Percentiles rank a stretch among this genome's conserved stretches.
phyloP scores from a whole-genome alignment of 2,888 invertebrate genomes.

The Lepetodrilus schrolli region DNA sequence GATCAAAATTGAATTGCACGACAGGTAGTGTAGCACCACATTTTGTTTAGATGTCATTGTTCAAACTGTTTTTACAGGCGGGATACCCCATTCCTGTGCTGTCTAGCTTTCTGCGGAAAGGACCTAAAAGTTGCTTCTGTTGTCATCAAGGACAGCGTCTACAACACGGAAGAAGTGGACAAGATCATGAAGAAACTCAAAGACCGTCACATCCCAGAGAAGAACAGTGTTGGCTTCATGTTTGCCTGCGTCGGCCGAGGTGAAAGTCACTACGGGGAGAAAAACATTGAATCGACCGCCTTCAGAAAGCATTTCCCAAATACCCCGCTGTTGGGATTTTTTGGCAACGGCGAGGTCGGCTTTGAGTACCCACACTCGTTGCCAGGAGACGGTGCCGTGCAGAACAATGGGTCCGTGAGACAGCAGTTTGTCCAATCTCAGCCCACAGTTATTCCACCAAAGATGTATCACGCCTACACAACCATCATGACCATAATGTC shows the following conservation, averaged over 20 bases:
- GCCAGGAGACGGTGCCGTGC: neutral
- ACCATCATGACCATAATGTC: conserved; percentile 62
- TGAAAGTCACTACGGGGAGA: conserved; percentile 55
- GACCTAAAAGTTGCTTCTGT: conserved; percentile 57
- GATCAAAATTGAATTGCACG: too few species aligned
- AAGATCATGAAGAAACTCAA: conserved; percentile 52
- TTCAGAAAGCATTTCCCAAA: conserved; percentile 76
- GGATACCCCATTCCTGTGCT: conserved; percentile 40
- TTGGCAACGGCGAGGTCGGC: conserved; percentile 77
- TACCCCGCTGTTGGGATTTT: conserved; percentile 76
- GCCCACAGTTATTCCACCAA: conserved; percentile 41
- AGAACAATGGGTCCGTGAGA: neutral
- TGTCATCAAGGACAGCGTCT: conserved; percentile 48
- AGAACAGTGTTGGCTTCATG: conserved; percentile 74
- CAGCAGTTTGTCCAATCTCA: conserved; percentile 30
- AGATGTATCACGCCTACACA: conserved; percentile 65
- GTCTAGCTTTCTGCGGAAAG: conserved; percentile 57
- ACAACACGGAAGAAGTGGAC: conserved; percentile 48
- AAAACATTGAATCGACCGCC: conserved; percentile 74
- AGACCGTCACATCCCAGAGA: conserved; percentile 49
- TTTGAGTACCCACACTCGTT: conserved; percentile 48
- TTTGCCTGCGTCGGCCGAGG: conserved; percentile 77
- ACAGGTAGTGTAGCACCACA: too few species aligned
- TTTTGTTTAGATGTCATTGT: too few species aligned
- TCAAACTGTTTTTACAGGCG: conserved; percentile 40